Conservation (phyloP, 2,888 invertebrate genomes). For the Protodeltote pygarga region DNA sequence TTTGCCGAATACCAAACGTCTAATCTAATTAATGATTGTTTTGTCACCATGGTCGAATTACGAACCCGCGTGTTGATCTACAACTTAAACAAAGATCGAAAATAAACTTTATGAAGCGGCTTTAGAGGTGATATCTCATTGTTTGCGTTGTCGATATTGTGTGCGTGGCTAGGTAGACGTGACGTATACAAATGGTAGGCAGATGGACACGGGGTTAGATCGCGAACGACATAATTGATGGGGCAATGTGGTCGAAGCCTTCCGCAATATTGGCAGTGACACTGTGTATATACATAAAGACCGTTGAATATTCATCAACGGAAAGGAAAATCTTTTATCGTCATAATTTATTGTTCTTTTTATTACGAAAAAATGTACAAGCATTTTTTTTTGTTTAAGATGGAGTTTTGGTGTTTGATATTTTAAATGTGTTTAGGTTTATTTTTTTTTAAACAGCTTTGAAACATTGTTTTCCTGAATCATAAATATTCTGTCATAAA, state of each 20-base stretch:
- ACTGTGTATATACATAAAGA: conserved; percentile 55
- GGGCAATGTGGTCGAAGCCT: conserved; percentile 61
- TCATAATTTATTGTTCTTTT: conserved; percentile 30
- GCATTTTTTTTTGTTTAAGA: background rate
- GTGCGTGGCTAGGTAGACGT: conserved; percentile 58
- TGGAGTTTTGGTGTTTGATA: too few species aligned
- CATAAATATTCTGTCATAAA: too few species aligned
- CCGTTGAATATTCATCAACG: conserved; percentile 58
- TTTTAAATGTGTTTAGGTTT: too few species aligned
- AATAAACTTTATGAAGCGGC: conserved; percentile 34
- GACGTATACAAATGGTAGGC: conserved; percentile 77
- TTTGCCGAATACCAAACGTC: conserved; percentile 66
- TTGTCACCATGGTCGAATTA: conserved; percentile 70
- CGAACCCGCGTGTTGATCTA: conserved; percentile 58
- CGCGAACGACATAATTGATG: conserved; percentile 79
- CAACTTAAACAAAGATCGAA: conserved; percentile 27
- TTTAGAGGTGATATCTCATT: conserved; percentile 47
- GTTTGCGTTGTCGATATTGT: conserved; percentile 29
- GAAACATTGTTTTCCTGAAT: too few species aligned
- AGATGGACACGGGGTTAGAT: conserved; percentile 80
- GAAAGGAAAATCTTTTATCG: conserved; percentile 42
- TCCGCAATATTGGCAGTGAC: conserved; percentile 60
- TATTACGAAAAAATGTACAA: background rate
- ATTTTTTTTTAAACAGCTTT: too few species aligned
- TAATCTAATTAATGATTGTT: conserved; percentile 77